These are phyloP conservation scores for Sinella curviseta DNA, from an alignment of 1,140 invertebrate species.

Conservation along the genomic window DNA sequence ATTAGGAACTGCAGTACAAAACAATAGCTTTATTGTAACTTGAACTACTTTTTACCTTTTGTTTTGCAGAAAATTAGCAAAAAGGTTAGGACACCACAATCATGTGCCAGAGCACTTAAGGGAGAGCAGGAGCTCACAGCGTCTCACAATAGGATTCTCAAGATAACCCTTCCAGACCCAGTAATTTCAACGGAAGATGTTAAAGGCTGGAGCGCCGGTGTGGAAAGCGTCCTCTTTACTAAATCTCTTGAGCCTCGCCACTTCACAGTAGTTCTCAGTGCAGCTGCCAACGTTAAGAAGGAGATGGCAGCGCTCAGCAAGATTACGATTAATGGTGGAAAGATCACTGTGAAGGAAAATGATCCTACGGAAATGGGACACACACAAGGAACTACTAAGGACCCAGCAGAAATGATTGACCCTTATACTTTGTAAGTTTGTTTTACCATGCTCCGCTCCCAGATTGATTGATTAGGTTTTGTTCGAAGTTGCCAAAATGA, in stretches of 20 bases:
- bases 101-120: constrained; percentile 33
- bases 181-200: constrained; percentile 17
- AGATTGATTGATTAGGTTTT: neutral
- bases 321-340: constrained; percentile 21
- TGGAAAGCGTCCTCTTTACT: constrained; percentile 38
- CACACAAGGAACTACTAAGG: neutral
- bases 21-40: neutral
- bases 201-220: constrained; percentile 6
- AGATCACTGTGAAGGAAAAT: constrained; percentile 30
- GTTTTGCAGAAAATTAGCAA: constrained; percentile 32
- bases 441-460: neutral
- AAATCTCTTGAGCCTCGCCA: constrained; percentile 37
- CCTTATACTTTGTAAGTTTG: constrained; percentile 34
- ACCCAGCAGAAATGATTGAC: constrained; percentile 35
- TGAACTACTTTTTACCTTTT: too few relatives aligned
- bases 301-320: constrained; percentile 37
- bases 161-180: constrained; percentile 36
- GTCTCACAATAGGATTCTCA: constrained; percentile 7
- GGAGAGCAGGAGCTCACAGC: constrained; percentile 28
- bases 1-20: neutral
- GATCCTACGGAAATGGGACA: neutral
- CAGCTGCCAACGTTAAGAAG: constrained; percentile 36
- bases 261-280: constrained; percentile 39
- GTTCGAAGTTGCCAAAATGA: neutral
- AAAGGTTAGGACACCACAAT: constrained; percentile 9